A percentile compares a stretch with the other conserved stretches of the same genome.
Conservation (phyloP, 37 sponge, comb jelly and placozoan species). For the Agelas oroides region DNA sequence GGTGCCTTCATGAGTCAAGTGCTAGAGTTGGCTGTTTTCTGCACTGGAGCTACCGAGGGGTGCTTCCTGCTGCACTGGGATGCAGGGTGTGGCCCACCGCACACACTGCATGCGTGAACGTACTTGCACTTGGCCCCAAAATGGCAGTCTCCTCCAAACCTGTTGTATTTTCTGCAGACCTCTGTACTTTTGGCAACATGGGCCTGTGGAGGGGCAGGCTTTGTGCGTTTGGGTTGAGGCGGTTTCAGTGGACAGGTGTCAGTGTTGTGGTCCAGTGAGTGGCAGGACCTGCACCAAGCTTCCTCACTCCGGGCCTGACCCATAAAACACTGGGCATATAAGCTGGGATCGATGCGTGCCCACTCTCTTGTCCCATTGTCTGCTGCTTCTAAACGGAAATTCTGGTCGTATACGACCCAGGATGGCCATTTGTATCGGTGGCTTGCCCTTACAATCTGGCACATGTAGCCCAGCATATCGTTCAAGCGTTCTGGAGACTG, state of each 20-base stretch:
- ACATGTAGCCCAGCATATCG: neutral
- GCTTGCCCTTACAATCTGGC: neutral
- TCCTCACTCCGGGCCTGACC: neutral
- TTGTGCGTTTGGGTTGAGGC: neutral
- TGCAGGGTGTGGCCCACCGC: slow-evolving; percentile 14
- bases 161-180: slow-evolving; percentile 11
- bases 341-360: neutral
- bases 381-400: neutral
- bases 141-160: neutral
- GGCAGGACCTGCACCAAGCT: slow-evolving; percentile 7
- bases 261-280: slow-evolving; percentile 1
- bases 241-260: neutral
- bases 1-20: no score
- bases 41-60: no score
- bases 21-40: no score
- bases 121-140: slow-evolving; percentile 1
- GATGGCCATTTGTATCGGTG: neutral
- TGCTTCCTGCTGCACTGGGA: neutral
- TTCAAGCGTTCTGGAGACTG: neutral
- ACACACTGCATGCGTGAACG: neutral
- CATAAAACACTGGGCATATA: neutral
- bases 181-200: neutral
- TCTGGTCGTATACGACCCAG: slow-evolving; percentile 3
- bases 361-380: neutral
- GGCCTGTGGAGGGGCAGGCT: neutral